Evolutionary conservation across 2,797 vertebrate genomes (phyloP), one percentile per base, ranked within the genome.

Genomic region (Antennarius maculatus): DNA sequence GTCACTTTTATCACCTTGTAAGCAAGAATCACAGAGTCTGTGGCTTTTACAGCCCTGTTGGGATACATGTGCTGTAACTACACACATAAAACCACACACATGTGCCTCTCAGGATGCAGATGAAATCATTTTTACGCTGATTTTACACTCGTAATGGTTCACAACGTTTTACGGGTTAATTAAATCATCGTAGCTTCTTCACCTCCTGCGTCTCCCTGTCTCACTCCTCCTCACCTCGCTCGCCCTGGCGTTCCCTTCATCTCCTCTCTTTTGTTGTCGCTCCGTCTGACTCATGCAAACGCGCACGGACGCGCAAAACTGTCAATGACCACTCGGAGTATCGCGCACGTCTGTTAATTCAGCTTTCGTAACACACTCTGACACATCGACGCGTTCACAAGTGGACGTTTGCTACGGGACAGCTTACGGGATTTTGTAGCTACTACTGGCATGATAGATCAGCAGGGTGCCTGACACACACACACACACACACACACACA

Each of bases 1-100:
- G 86, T 87, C 89, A 83, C 83, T 77, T 80, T 65, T 84, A 80
- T 86, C 84, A 86, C 83, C 79, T 71, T 81, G 61, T 75, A 79
- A 87, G 78, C 77, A 71, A 55, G 51, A 81, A 45, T 53, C 61
- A 54, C 69, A 55, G 56, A 28, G 18, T 55, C 71, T 55, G 28
- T 64, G 61, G 52, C 54, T 55, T 47, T 11, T 66, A 60, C 23
- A 64, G 71, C 67, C 42, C 46, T 12, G 2, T 3, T 27, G 59
- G 51, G 56, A 57, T 16, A 66, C 69, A 51, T 15, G 13, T 23
- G 46, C 29, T 59, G 46, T 54, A 57, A 68, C 48, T 42, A 54
- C 23, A 71, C 37, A 52, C 16, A 43, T 34, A 34, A 47, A 59
- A 46, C 46, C 3, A 16, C 60, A 47, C 45, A 72, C 31, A 54